Conservation (phyloP, 2,797 vertebrate genomes). For the Anomalospiza imberbis region DNA sequence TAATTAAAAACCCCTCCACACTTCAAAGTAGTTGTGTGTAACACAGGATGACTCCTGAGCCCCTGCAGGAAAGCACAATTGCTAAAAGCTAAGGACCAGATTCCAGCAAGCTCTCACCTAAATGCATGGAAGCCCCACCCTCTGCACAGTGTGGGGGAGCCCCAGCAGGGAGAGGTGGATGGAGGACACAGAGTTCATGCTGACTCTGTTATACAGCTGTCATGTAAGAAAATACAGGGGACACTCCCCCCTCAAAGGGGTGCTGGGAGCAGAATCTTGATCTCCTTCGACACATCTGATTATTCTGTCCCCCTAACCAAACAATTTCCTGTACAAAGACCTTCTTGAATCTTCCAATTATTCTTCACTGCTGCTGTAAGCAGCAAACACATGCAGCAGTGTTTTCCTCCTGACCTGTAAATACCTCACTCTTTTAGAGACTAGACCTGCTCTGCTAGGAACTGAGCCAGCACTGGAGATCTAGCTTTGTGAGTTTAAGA, state of each 20-base stretch:
- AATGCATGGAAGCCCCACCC: too few species aligned
- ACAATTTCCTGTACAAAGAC: not conserved
- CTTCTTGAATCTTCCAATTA: not conserved
- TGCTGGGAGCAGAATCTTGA: not conserved
- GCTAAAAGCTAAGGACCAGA: not conserved
- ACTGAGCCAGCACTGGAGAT: not conserved
- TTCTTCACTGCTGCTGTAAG: not conserved
- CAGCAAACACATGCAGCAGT: not conserved
- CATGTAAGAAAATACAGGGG: not conserved
- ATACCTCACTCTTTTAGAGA: not conserved
- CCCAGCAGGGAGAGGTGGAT: not conserved
- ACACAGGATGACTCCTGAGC: not conserved
- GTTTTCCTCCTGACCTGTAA: not conserved
- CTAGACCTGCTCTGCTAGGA: not conserved
- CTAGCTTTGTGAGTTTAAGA: not conserved
- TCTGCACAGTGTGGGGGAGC: not conserved
- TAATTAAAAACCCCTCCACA: not conserved
- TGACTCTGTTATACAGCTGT: not conserved
- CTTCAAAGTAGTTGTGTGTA: not conserved
- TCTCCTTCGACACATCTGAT: not conserved
- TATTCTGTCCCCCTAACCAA: not conserved
- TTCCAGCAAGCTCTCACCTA: not conserved
- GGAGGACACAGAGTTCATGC: not conserved
- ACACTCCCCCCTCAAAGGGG: not conserved
- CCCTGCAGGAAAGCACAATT: not conserved